Base-by-base conservation (phyloP, 2,797 vertebrate genomes). In the Synanceia verrucosa region DNA sequence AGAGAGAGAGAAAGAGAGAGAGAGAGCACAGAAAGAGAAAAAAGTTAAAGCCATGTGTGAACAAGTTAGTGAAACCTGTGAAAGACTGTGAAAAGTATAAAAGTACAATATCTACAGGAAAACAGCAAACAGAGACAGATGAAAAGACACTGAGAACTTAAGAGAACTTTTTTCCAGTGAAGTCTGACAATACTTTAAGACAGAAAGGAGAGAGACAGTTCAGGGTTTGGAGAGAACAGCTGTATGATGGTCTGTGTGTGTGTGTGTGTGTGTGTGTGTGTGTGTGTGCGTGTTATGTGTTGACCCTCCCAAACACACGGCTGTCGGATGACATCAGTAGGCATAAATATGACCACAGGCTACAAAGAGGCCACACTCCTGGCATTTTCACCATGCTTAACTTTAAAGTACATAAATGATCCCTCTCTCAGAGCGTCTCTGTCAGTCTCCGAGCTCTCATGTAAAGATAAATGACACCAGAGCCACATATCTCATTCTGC, bases 261-360 rank as follows among this genome's bases (percentile, higher is more conserved):
- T n/a, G n/a, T n/a, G n/a, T n/a, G 78, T 82, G 88, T 79, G 86
- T 72, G 85, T 81, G 89, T 83, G 72, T 75, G 57, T 36, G 44
- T 23, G 79, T 61, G 78, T 82, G 88, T 79, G 85, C 72, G 83
- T 80, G 90, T 83, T n/a, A 69, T 76, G 63, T 33, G 48, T 26
- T 78, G 88, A 92, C 85, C 87, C 83, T 88, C 86, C 87, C 84
- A 89, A 89, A 87, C 78, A 85, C 78, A 82, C 65, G 78, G 77
- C 73, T 91, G 88, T 85, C 48, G 51, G 86, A 91, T 93, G 91
- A 94, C 91, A 92, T 92, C 91, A 93, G 90, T 74, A 82, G 65
- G 78, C 85, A 92, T 81, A 89, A 91, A 93, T 91, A 92, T 80
- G 81, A 91, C 83, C 82, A 57, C 81, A 80, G 81, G 81, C 85